A percentile compares a stretch with the other conserved stretches of the same genome.
These are phyloP conservation scores for Avahi laniger DNA, from an alignment of 2,797 vertebrate genomes.

Conservation along the genomic window DNA sequence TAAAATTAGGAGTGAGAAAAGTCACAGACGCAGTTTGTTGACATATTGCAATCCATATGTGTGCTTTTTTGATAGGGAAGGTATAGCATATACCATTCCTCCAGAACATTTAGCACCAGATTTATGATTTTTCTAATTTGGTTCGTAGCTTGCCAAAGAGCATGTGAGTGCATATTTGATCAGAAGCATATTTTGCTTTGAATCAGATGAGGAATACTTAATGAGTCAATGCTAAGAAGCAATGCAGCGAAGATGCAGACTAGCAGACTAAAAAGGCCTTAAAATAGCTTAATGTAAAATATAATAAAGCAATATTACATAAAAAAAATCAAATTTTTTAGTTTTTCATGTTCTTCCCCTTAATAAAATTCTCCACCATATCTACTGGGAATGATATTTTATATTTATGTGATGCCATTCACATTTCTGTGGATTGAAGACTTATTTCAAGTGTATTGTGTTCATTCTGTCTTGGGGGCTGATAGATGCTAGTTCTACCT, in stretches of 20 bases:
- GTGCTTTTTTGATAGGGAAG: slow-evolving; percentile 70
- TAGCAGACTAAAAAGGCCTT: slow-evolving; percentile 32
- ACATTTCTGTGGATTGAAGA: background rate
- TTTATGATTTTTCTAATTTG: slow-evolving; percentile 79
- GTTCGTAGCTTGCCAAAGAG: slow-evolving; percentile 77
- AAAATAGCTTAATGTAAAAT: slow-evolving; percentile 40
- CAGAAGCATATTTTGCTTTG: slow-evolving; percentile 73
- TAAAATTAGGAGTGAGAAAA: slow-evolving; percentile 70
- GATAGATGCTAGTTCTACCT: background rate
- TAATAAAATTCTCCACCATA: background rate
- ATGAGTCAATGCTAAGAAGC: slow-evolving; percentile 71
- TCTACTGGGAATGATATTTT: background rate
- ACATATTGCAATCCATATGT: slow-evolving; percentile 77
- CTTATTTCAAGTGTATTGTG: background rate
- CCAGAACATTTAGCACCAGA: slow-evolving; percentile 72
- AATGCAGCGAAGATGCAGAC: slow-evolving; percentile 42
- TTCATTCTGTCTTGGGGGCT: background rate
- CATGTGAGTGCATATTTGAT: slow-evolving; percentile 76
- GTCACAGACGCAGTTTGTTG: slow-evolving; percentile 65
- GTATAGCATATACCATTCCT: slow-evolving; percentile 68
- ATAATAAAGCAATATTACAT: slow-evolving; percentile 10
- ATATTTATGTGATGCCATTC: background rate
- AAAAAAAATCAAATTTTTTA: background rate
- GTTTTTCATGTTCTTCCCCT: background rate
- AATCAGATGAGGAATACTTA: slow-evolving; percentile 76